Base-by-base conservation (phyloP, 2,888 invertebrate genomes). In the Epistrophe grossulariae region DNA sequence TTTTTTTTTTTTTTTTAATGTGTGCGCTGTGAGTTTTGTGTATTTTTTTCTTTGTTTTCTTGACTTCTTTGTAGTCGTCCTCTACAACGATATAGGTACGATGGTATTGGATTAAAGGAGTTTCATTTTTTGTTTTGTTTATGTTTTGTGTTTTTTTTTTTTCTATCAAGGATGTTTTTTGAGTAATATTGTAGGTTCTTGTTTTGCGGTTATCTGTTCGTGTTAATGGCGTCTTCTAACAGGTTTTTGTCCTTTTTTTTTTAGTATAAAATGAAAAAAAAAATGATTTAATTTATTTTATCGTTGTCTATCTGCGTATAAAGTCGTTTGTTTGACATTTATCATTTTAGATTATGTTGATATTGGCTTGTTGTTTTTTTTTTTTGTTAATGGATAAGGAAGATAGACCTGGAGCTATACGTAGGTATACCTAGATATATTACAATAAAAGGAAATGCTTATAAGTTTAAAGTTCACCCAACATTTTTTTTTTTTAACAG, bases 151-250 rank as follows among this genome's bases (percentile, higher is more conserved):
- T 62, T 62, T 5, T 24, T 62, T 62, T 60, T 79, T 80, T 72
- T 62, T 78, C 38, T 84, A 70, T 68, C 45, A 73, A 60, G 68
- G 62, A 70, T 71, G 45, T 76, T 72, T 71, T 79, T 59, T n/a
- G 9, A 15, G 68, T 52, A 52, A 77, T 66, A 72, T 55, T 35
- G 59, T 79, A 87, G 78, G 71, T 83, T 79, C 74, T 87, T 83
- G 71, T 66, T 64, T 82, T 88, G 88, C 64, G 88, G 88, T 88
- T 84, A 84, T 84, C 88, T 70, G 82, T 50, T 71, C 59, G 79
- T 87, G 78, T 87, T 71, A 83, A 83, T 76, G 79, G 55, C 78
- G n/a, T 55, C 50, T 68, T 68, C 40, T 78, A 62, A 57, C 78
- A 70, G 81, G 70, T 85, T 70, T 60, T 55, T 57, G 80, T 72